A percentile compares a stretch with the other conserved stretches of the same genome.
Evolutionary conservation across 2,888 invertebrate species (phyloP).

Genomic region (Brachynemurus nebulosus): DNA sequence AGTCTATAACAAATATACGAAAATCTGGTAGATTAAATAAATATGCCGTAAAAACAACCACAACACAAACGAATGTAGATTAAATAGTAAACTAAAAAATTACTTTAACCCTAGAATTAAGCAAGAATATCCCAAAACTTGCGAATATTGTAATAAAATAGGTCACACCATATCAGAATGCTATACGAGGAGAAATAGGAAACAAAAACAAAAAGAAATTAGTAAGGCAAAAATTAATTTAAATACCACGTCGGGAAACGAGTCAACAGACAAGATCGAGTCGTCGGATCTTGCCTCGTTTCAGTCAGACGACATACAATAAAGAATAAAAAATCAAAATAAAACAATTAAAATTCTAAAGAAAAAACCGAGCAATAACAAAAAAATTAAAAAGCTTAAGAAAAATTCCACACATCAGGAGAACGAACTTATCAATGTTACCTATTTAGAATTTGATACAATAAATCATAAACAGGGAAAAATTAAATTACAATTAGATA

Average conservation of each 20-base stretch:
- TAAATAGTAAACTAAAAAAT: background rate
- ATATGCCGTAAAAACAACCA: background rate
- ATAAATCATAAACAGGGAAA: background rate
- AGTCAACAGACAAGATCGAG: no score
- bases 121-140: no score
- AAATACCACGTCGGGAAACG: no score
- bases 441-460: background rate
- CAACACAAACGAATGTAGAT: background rate
- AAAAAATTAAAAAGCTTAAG: no score
- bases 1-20: background rate
- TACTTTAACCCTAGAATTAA: no score
- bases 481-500: background rate
- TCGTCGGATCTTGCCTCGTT: background rate
- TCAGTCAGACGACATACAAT: background rate
- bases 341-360: no score
- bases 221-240: no score
- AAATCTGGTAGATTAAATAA: no score
- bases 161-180: background rate
- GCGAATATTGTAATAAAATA: background rate
- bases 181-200: background rate
- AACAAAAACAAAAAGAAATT: background rate
- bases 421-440: no score
- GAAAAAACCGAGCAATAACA: no score
- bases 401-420: no score
- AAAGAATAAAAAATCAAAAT: no score